phyloP scores from a whole-genome alignment of 1,140 invertebrate genomes.

The Sipha flava region DNA sequence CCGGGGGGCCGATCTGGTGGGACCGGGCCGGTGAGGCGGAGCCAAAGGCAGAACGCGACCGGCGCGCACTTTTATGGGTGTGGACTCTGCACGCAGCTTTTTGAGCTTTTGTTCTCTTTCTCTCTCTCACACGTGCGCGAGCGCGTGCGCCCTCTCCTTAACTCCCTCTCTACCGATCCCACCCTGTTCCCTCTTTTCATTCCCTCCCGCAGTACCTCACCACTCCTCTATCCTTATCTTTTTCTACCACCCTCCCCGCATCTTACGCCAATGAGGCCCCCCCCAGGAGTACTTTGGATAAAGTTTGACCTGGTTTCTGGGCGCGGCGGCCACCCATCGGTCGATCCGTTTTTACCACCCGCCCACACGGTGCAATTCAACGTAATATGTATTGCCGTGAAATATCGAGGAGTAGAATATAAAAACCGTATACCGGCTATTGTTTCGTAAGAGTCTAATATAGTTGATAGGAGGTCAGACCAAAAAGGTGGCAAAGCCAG shows the following conservation, averaged over 20 bases:
- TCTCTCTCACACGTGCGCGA: not conserved
- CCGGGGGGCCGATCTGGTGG: slow-evolving; percentile 21
- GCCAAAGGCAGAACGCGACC: not conserved
- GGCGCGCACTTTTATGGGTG: slow-evolving; percentile 32
- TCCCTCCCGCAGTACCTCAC: not conserved
- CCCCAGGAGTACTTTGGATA: slow-evolving; percentile 13
- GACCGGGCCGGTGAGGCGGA: not conserved
- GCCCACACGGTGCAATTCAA: not conserved
- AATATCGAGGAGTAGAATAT: not conserved
- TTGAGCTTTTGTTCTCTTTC: slow-evolving; percentile 20
- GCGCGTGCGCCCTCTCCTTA: not conserved
- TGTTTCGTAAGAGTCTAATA: not conserved
- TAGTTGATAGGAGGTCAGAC: not conserved
- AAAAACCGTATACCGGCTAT: not conserved
- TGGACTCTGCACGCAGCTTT: slow-evolving; percentile 25
- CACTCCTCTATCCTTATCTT: not conserved
- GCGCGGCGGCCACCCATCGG: slow-evolving; percentile 30
- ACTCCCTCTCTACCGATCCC: too few relatives aligned
- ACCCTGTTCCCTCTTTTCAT: too few relatives aligned
- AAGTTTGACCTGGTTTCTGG: slow-evolving; percentile 29
- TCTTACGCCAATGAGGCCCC: not conserved
- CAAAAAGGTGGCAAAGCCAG: too few relatives aligned
- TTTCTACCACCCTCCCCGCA: not conserved
- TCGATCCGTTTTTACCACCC: slow-evolving; percentile 29
- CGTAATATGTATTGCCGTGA: not conserved